Conservation (phyloP, 2,888 invertebrate genomes). For the Drosophila neutralis region DNA sequence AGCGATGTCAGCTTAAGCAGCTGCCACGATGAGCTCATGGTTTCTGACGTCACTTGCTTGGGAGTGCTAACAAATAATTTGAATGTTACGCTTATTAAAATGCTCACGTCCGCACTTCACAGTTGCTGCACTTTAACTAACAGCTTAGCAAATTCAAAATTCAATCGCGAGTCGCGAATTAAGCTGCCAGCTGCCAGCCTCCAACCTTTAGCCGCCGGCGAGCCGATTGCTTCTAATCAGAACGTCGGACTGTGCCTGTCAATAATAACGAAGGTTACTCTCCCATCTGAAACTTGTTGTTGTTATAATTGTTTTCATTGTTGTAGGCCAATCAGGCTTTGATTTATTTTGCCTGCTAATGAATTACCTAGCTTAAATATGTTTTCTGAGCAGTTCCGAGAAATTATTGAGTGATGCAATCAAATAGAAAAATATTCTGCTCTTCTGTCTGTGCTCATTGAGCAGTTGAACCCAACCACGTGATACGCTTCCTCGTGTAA, state of each 20-base stretch:
- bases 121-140: slow-evolving; percentile 71
- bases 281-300: slow-evolving; percentile 25
- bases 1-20: slow-evolving; percentile 34
- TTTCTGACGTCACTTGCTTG: slow-evolving; percentile 10
- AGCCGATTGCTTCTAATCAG: slow-evolving; percentile 53
- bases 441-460: background rate
- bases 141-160: slow-evolving; percentile 20
- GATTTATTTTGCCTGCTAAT: slow-evolving; percentile 4
- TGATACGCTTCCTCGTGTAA: background rate
- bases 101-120: slow-evolving; percentile 57
- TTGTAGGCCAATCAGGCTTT: slow-evolving; percentile 12
- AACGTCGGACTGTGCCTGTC: slow-evolving; percentile 53
- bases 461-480: background rate
- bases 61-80: background rate
- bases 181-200: slow-evolving; percentile 26
- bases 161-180: slow-evolving; percentile 36
- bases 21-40: slow-evolving; percentile 65
- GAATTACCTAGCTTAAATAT: slow-evolving; percentile 6
- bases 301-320: slow-evolving; percentile 7
- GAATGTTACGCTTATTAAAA: slow-evolving; percentile 7
- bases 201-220: slow-evolving; percentile 10
- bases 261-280: slow-evolving; percentile 56
- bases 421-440: background rate
- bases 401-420: slow-evolving; percentile 34
- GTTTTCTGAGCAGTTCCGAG: slow-evolving; percentile 28